phyloP scores from a whole-genome alignment of 2,797 vertebrate species.

The Nyctibius grandis region DNA sequence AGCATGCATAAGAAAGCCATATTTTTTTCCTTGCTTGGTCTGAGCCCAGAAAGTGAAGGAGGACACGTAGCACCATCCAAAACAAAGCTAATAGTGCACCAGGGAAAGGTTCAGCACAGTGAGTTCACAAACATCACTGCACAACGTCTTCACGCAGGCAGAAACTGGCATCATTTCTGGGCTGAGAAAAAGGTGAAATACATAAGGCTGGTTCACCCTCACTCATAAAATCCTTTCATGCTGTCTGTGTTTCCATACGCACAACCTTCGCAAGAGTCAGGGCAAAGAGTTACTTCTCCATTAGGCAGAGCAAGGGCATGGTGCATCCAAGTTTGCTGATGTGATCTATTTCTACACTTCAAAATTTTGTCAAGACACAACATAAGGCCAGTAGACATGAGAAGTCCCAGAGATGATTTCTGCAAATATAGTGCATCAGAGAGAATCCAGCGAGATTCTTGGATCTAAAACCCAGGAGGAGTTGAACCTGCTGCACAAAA shows the following conservation, averaged over 20 bases:
- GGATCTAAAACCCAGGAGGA: not conserved
- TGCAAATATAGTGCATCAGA: not conserved
- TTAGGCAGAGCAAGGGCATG: accelerated
- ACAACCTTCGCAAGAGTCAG: not conserved
- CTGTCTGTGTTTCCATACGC: accelerated
- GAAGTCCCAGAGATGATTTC: not conserved
- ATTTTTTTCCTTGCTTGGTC: not conserved
- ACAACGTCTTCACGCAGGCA: not conserved
- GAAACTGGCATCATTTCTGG: not conserved
- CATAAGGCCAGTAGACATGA: not conserved
- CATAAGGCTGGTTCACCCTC: not conserved
- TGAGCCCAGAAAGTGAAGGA: not conserved
- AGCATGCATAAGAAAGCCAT: not conserved
- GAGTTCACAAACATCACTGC: not conserved
- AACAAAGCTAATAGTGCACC: not conserved
- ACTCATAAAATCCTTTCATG: not conserved
- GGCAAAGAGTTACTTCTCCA: not conserved
- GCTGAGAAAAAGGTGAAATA: not conserved
- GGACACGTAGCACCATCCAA: not conserved
- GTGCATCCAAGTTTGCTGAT: not conserved
- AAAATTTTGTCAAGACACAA: not conserved
- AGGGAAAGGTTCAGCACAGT: not conserved
- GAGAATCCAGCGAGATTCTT: not conserved
- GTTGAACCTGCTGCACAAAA: not conserved
- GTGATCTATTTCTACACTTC: not conserved